A percentile compares a stretch with the other conserved stretches of the same genome.
phyloP scores from a whole-genome alignment of 2,113 vertebrate species.

The Myotis yumanensis region DNA sequence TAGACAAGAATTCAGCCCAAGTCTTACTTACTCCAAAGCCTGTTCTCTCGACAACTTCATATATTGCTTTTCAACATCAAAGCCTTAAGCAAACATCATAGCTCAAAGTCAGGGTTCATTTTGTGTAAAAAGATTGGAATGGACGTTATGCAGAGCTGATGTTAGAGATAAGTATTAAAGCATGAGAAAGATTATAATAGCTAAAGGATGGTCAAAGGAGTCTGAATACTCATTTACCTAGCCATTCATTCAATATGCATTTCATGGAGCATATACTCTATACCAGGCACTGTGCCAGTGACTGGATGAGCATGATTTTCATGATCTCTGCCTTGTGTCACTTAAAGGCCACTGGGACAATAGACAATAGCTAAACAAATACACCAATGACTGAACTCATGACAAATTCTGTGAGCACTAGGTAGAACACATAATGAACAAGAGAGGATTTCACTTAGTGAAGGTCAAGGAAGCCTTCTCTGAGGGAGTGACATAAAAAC shows the following conservation, averaged over 20 bases:
- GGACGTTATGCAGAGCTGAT: neutral
- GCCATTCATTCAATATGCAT: neutral
- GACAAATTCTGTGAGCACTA: neutral
- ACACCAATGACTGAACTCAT: neutral
- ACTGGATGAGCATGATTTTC: neutral
- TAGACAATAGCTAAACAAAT: neutral
- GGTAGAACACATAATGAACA: neutral
- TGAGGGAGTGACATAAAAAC: neutral
- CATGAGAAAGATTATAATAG: neutral
- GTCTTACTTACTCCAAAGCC: neutral
- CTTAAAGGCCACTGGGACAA: neutral
- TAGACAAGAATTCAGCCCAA: neutral
- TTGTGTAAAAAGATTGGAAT: neutral
- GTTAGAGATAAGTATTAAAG: neutral
- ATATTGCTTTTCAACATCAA: conserved; percentile 3
- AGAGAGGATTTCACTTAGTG: neutral
- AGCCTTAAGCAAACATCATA: neutral
- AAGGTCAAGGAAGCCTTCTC: neutral
- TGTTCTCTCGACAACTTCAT: neutral
- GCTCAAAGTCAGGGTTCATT: neutral
- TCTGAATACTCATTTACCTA: neutral
- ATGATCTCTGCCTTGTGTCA: neutral
- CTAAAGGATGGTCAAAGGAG: neutral
- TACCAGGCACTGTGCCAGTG: neutral
- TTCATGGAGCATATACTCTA: neutral